A percentile compares a stretch with the other conserved stretches of the same genome.
phyloP scores from a whole-genome alignment of 1,140 invertebrate genomes.

The Dinothrombium tinctorium region DNA sequence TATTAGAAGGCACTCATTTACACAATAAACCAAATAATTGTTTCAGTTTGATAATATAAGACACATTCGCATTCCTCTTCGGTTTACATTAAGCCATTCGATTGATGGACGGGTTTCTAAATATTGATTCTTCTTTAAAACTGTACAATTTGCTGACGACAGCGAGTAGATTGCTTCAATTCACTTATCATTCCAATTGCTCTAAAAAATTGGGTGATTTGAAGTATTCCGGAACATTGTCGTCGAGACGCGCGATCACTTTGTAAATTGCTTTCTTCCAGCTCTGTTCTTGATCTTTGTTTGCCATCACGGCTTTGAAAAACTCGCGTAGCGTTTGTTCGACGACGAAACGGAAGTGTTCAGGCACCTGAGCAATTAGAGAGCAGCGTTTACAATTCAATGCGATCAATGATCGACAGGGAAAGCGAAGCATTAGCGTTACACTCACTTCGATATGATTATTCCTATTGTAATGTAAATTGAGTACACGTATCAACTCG shows the following conservation, averaged over 20 bases:
- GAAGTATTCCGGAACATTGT: slow-evolving; percentile 96
- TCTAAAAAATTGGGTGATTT: slow-evolving; percentile 97
- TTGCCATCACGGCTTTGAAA: slow-evolving; percentile 84
- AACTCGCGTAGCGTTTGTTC: slow-evolving; percentile 94
- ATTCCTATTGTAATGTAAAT: slow-evolving; percentile 98
- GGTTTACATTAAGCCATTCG: too few relatives aligned
- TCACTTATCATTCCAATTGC: slow-evolving; percentile 52
- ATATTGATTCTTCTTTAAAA: too few relatives aligned
- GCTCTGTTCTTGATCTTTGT: slow-evolving; percentile 88
- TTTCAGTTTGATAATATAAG: too few relatives aligned
- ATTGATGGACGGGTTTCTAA: too few relatives aligned
- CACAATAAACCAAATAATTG: too few relatives aligned
- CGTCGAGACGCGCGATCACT: slow-evolving; percentile 93
- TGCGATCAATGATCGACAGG: neutral
- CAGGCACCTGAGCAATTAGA: slow-evolving; percentile 50
- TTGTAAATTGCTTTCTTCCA: slow-evolving; percentile 99
- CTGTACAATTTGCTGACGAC: too few relatives aligned
- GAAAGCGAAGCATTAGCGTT: too few relatives aligned
- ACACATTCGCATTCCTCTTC: too few relatives aligned
- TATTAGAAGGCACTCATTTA: too few relatives aligned
- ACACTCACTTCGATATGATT: slow-evolving; percentile 94
- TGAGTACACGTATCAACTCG: slow-evolving; percentile 89
- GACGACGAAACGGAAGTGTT: slow-evolving; percentile 83
- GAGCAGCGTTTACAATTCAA: neutral
- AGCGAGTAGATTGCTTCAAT: too few relatives aligned